phyloP scores from a whole-genome alignment of 2,888 invertebrate genomes.

The Bembecia ichneumoniformis region DNA sequence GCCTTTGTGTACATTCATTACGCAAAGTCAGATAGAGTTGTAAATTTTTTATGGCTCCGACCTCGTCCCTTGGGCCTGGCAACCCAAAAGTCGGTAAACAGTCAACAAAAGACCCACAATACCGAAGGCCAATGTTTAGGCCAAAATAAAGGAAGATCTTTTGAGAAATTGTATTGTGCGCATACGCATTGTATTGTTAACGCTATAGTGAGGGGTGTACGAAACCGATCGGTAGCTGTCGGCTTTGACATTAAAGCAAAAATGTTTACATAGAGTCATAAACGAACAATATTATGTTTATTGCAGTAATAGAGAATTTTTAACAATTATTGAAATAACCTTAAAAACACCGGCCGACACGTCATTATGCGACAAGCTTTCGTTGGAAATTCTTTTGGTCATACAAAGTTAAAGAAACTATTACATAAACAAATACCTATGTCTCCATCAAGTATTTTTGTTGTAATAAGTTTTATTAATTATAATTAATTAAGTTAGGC shows the following conservation, averaged over 20 bases:
- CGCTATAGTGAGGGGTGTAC: constrained; percentile 46
- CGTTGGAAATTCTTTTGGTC: too few relatives aligned
- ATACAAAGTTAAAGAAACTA: too few relatives aligned
- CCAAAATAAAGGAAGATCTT: constrained; percentile 60
- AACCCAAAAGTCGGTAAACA: constrained; percentile 70
- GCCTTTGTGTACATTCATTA: constrained; percentile 38
- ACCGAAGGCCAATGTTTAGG: constrained; percentile 66
- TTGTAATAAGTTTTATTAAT: too few relatives aligned
- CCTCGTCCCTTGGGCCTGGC: constrained; percentile 47
- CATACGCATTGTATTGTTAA: constrained; percentile 53
- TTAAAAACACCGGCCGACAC: too few relatives aligned
- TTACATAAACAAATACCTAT: too few relatives aligned
- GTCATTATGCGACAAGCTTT: too few relatives aligned
- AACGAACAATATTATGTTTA: constrained; percentile 62
- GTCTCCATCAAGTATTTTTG: too few relatives aligned
- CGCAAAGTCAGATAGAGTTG: constrained; percentile 28
- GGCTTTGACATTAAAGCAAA: constrained; percentile 46
- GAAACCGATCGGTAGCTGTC: constrained; percentile 66
- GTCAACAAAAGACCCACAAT: constrained; percentile 61
- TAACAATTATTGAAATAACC: too few relatives aligned
- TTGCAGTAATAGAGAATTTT: constrained; percentile 54
- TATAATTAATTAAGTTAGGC: too few relatives aligned
- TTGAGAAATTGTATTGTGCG: constrained; percentile 53
- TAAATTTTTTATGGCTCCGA: constrained; percentile 32
- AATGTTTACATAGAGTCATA: constrained; percentile 39